Base-by-base conservation (phyloP, 2,113 vertebrate species). In the Notarius lentiginosus region DNA sequence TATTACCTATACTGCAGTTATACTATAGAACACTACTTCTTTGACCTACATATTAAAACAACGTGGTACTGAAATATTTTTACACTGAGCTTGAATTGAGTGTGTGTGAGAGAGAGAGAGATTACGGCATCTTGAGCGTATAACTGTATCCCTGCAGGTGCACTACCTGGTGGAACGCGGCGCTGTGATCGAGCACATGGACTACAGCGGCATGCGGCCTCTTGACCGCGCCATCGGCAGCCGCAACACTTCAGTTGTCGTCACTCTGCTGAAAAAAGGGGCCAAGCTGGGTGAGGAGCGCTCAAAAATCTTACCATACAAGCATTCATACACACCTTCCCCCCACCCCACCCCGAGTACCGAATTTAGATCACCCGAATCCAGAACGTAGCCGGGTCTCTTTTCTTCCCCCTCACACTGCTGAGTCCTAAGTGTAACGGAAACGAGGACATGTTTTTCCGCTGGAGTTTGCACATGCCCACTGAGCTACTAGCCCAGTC, bases 81-180 rank as follows among this genome's bases (percentile, higher is more conserved):
- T 27, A 11, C n/a, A 24, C 24, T 8, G 10, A 27, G 61, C 20
- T 53, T 11, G 24, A 66, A 27, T 65, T 49, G 47, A 30, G 20
- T 76, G 55, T 76, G n/a, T 12, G 12, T 17, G 4, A 4, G 55
- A 11, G 24, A 68, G 12, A 56, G 14, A 15, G 55, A 11, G 24
- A 68, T 68, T 20, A 20, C 17, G 1, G 17, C 1, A 22, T 75
- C 0, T 49, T 17, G 51, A 56, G 22, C 20, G 83, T 76, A 18
- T 18, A 51, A 11, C n/a, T 7, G 0, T 65, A n/a, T 70, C 60
- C 72, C 34, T 58, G 0, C 91, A 99, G 98, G 98, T 99, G 86
- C 97, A 97, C 91, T 97, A 96, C 88, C 93, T 99, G 90, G 96
- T 99, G 1, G 98, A 99, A 82, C 96, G 96, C 5, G 98, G 98